Evolutionary conservation across 1,140 invertebrate genomes (phyloP).

Genomic region (Pseudomyrmex pallidus): DNA sequence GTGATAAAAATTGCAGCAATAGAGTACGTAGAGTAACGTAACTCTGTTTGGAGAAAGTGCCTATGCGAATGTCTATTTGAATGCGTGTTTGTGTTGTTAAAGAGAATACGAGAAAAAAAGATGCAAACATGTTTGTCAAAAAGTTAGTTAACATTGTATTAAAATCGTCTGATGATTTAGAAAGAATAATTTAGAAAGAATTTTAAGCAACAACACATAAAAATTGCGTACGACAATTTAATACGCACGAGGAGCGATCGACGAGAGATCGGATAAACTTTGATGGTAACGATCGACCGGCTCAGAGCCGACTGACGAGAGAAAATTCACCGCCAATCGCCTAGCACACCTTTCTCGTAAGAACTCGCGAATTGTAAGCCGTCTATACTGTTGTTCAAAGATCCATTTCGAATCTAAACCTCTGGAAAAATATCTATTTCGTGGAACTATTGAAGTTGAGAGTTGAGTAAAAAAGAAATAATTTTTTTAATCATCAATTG

Average conservation of each 20-base stretch:
- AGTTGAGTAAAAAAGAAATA: no score
- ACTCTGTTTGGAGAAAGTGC: no score
- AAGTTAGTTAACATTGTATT: no score
- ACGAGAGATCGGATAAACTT: conserved; percentile 36
- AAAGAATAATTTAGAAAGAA: no score
- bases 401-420: background rate
- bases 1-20: no score
- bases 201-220: background rate
- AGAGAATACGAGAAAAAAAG: background rate
- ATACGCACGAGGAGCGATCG: conserved; percentile 40
- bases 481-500: no score
- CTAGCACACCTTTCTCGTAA: conserved; percentile 63
- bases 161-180: no score
- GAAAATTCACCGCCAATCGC: conserved; percentile 60
- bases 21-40: no score
- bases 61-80: no score
- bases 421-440: no score
- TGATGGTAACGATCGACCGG: conserved; percentile 66
- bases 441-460: no score
- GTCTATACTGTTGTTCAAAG: conserved; percentile 22
- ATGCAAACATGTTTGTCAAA: no score
- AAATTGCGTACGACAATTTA: background rate
- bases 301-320: conserved; percentile 63
- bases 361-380: conserved; percentile 18
- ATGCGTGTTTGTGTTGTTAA: background rate